phyloP scores from a whole-genome alignment of 2,113 vertebrate species.

The Pycnonotus jocosus region DNA sequence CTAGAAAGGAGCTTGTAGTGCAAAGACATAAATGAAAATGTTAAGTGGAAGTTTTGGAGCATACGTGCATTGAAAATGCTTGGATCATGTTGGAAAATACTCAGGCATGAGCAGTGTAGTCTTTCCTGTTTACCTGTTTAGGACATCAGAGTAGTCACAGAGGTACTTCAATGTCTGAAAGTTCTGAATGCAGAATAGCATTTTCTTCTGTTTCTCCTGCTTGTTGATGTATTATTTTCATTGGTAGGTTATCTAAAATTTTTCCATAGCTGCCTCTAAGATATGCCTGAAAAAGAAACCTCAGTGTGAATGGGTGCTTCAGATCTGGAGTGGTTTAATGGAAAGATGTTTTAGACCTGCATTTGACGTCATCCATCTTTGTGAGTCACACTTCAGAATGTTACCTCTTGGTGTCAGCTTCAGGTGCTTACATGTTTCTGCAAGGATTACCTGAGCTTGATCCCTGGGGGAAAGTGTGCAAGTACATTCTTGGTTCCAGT shows the following conservation, averaged over 20 bases:
- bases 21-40: background rate
- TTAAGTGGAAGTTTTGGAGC: background rate
- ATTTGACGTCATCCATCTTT: background rate
- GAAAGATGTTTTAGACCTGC: background rate
- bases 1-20: background rate
- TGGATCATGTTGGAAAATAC: background rate
- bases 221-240: background rate
- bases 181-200: background rate
- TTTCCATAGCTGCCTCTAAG: background rate
- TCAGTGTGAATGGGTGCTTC: background rate
- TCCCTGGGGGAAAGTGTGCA: background rate
- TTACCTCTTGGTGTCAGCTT: background rate
- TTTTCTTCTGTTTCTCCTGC: background rate
- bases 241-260: background rate
- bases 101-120: background rate
- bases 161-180: background rate
- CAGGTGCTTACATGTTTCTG: background rate
- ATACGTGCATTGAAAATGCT: background rate
- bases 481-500: background rate
- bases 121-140: background rate
- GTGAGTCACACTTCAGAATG: background rate
- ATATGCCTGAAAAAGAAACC: background rate
- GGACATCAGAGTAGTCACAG: background rate
- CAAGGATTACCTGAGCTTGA: background rate
- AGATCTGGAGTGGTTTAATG: background rate